phyloP scores from a whole-genome alignment of 92 coral and sea anemone genomes.

The Epizoanthus illoricatus region DNA sequence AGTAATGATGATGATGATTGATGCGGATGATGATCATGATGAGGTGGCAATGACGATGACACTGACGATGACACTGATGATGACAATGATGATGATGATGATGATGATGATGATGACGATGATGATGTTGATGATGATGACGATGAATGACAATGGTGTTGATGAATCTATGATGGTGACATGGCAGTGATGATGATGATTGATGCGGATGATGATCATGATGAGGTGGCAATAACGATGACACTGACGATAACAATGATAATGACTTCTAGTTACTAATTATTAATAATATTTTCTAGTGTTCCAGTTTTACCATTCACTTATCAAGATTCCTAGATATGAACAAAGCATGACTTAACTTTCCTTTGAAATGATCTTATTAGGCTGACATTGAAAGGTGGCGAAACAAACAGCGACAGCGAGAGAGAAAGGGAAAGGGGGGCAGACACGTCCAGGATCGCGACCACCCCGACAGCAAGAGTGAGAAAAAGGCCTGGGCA shows the following conservation, averaged over 20 bases:
- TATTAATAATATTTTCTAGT: too few species aligned
- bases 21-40: constrained; percentile 27
- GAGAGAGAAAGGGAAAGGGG: constrained; percentile 66
- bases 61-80: too few species aligned
- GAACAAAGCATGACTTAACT: too few species aligned
- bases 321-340: too few species aligned
- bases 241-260: too few species aligned
- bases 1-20: constrained; percentile 30
- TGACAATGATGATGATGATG: too few species aligned
- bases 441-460: constrained; percentile 40
- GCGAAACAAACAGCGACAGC: constrained; percentile 89
- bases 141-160: neutral
- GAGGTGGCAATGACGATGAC: too few species aligned
- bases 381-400: constrained; percentile 92
- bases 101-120: neutral
- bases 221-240: neutral
- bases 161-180: neutral
- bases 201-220: constrained; percentile 7
- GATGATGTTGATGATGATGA: neutral
- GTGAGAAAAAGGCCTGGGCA: constrained; percentile 86
- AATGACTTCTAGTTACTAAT: too few species aligned
- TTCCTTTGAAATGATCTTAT: neutral
- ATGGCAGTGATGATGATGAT: constrained; percentile 18
- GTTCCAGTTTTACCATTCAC: too few species aligned
- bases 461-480: constrained; percentile 39